Base-by-base conservation (phyloP, 2,888 invertebrate species). In the Mimas tiliae region DNA sequence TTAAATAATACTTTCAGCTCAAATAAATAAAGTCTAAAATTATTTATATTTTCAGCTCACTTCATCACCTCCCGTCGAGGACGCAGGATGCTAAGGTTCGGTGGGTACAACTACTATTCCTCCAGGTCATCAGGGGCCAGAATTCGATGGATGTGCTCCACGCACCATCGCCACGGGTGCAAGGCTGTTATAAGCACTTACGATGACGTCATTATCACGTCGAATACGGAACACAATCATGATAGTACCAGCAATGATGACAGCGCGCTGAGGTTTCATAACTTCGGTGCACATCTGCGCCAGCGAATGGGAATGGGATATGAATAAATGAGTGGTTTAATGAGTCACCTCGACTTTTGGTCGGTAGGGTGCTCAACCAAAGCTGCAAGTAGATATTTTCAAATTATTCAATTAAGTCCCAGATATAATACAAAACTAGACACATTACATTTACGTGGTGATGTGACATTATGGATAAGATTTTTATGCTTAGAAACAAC, bases 111-210 rank as follows among this genome's bases (percentile, higher is more conserved):
- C 16, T 58, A 58, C 55, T 38, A 11, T n/a, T 38, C 9, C 11
- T 16, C 16, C 34, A 53, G 33, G 65, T 67, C 33, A 73, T 74
- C 62, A 47, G 52, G 65, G 74, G 72, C 0, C 6, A 76, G 69
- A 62, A 72, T 65, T 0, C 65, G 74, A 2, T 79, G 79, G 75
- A 58, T 55, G 7, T 82, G 83, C 65, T 79, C 79, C 7, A 78
- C 77, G 0, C 73, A 80, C 68, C 67, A 72, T 6, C 42, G 58
- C 47, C 70, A 66, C 8, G 76, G 77, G 0, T 82, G 84, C 64
- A 62, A 63, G 0, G 81, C 82, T 0, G 50, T 51, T 6, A 45
- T 82, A 0, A n/a, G 68, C 33, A 80, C 79, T 0, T 50, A 70
- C 6, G 69, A 75, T 1, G 62, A 77, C 34, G 62, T 64, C 16